These are phyloP conservation scores for Lagodon rhomboides DNA, from an alignment of 2,797 vertebrate species.

Conservation along the genomic window DNA sequence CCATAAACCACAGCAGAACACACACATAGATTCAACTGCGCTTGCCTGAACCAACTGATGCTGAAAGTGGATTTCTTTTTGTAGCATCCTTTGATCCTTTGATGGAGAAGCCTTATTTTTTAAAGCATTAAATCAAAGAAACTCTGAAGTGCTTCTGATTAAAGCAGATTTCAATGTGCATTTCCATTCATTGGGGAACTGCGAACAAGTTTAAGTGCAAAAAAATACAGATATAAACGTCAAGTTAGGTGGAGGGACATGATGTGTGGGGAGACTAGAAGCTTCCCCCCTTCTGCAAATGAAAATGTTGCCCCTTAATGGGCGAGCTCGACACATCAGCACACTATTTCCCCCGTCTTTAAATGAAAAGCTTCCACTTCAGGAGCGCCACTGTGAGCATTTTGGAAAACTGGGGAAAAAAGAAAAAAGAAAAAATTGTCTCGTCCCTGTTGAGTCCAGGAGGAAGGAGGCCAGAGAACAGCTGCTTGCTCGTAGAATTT, in stretches of 20 bases:
- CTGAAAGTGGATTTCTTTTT: slow-evolving; percentile 10
- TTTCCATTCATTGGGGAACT: slow-evolving; percentile 20
- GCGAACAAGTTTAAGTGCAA: slow-evolving; percentile 13
- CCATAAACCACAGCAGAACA: neutral
- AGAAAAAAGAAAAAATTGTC: neutral
- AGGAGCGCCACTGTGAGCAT: slow-evolving; percentile 15
- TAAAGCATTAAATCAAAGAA: slow-evolving; percentile 22
- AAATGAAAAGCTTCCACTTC: slow-evolving; percentile 29
- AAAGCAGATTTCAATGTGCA: slow-evolving; percentile 8
- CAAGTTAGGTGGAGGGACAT: neutral
- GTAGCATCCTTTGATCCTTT: neutral
- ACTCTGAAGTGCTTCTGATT: slow-evolving; percentile 12
- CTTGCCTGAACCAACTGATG: neutral
- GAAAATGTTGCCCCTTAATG: slow-evolving; percentile 26
- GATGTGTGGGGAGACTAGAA: neutral
- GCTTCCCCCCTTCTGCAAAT: slow-evolving; percentile 3
- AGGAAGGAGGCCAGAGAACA: slow-evolving; percentile 40
- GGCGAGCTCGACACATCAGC: neutral
- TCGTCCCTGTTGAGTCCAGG: slow-evolving; percentile 27
- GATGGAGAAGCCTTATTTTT: slow-evolving; percentile 7
- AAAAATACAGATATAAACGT: slow-evolving; percentile 5
- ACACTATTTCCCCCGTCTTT: neutral
- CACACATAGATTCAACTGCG: slow-evolving; percentile 2
- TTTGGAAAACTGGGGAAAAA: neutral
- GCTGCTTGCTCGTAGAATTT: slow-evolving; percentile 30